Conservation (phyloP, 2,113 vertebrate genomes). For the Thomomys bottae region DNA sequence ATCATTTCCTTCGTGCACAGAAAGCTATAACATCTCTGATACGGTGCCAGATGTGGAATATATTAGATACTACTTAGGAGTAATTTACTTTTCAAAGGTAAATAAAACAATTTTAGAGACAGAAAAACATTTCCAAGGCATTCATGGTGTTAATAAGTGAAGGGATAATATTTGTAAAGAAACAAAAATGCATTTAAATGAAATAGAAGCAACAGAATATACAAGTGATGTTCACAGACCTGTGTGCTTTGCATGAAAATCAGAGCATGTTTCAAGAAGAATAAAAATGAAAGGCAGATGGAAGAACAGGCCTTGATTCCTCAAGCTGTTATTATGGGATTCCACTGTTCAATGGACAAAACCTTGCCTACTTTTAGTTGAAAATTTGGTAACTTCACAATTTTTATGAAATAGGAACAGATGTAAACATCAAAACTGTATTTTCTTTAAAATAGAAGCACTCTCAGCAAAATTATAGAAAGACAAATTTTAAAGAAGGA, state of each 20-base stretch:
- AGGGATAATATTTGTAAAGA: conserved; percentile 15
- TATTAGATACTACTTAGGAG: not conserved
- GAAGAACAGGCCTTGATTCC: not conserved
- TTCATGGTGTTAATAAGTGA: not conserved
- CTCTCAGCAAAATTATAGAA: not conserved
- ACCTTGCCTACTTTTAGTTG: not conserved
- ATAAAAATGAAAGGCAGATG: not conserved
- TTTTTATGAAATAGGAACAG: not conserved
- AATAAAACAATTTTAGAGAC: conserved; percentile 52
- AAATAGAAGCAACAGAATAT: not conserved
- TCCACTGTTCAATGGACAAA: too few species aligned
- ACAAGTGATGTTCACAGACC: not conserved
- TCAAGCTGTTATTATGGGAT: not conserved
- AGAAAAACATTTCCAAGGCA: conserved; percentile 28
- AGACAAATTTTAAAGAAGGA: not conserved
- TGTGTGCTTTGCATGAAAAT: conserved; percentile 15
- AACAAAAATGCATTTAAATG: not conserved
- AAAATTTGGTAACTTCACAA: not conserved
- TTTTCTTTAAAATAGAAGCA: not conserved
- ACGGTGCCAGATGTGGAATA: conserved; percentile 12
- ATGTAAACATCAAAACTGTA: not conserved
- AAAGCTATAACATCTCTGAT: conserved; percentile 9
- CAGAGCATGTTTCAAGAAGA: not conserved
- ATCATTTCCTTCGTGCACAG: conserved; percentile 17
- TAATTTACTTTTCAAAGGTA: conserved; percentile 23